Percentiles rank a stretch among this genome's conserved stretches.
Conservation (phyloP, 2,113 vertebrate species). For the Mustelus asterias region DNA sequence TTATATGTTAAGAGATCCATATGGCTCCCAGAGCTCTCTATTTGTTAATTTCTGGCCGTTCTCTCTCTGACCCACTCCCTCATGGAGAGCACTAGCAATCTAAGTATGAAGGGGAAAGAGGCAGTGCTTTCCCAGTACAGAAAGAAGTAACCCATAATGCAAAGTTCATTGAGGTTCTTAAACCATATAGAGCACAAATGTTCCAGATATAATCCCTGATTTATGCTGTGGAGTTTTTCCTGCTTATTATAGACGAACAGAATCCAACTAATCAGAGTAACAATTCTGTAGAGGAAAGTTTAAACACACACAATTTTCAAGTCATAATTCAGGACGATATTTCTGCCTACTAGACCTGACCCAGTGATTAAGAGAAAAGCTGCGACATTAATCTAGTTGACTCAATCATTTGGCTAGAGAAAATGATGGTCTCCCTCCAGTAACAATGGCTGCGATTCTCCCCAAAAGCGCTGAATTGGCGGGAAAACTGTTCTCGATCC, state of each 20-base stretch:
- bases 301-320: neutral
- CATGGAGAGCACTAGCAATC: neutral
- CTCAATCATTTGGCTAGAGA: neutral
- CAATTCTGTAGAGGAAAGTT: neutral
- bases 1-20: neutral
- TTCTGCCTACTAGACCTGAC: neutral
- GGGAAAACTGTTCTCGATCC: too few relatives aligned
- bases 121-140: neutral
- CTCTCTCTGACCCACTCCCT: neutral
- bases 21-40: neutral
- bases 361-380: neutral
- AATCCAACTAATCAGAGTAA: neutral
- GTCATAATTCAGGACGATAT: neutral
- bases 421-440: neutral
- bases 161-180: neutral
- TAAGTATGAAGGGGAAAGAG: neutral
- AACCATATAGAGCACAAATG: neutral
- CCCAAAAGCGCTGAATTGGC: too few relatives aligned
- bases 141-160: neutral
- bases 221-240: neutral
- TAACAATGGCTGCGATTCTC: neutral
- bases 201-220: neutral
- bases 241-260: neutral
- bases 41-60: neutral
- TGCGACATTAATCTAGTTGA: neutral